A percentile compares a stretch with the other conserved stretches of the same genome.
phyloP scores from a whole-genome alignment of 2,113 vertebrate genomes.

The Caloenas nicobarica region DNA sequence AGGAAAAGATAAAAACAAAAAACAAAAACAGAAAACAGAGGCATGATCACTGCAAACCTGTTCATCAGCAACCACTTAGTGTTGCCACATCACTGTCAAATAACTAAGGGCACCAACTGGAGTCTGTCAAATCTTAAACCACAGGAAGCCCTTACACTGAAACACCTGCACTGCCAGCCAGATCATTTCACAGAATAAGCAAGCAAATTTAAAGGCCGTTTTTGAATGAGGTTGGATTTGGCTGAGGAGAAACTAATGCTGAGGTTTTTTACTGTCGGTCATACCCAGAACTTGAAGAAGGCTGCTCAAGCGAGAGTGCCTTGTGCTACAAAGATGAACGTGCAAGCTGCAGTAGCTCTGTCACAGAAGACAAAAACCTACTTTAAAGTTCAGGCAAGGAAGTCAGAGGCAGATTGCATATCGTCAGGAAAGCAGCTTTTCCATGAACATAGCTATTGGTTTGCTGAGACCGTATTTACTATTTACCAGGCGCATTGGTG shows the following conservation, averaged over 20 bases:
- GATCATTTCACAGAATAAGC: constrained; percentile 54
- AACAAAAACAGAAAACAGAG: constrained; percentile 70
- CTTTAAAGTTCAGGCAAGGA: not conserved
- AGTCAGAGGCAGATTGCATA: not conserved
- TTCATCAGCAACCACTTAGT: constrained; percentile 42
- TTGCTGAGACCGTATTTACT: not conserved
- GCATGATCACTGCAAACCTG: constrained; percentile 69
- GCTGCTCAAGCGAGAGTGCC: not conserved
- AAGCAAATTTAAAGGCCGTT: constrained; percentile 62
- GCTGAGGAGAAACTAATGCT: constrained; percentile 43
- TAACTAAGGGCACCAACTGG: constrained; percentile 43
- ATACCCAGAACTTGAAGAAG: not conserved
- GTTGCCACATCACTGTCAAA: constrained; percentile 51
- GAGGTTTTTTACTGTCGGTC: constrained; percentile 2
- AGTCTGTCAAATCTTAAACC: constrained; percentile 55
- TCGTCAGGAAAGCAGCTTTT: not conserved
- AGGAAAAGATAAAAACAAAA: constrained; percentile 74
- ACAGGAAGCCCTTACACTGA: not conserved
- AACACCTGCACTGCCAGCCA: constrained; percentile 55
- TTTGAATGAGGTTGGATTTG: not conserved
- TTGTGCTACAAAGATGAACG: not conserved
- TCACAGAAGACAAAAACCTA: not conserved
- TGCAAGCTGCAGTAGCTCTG: not conserved
- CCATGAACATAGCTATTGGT: not conserved
- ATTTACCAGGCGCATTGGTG: not conserved